Evolutionary conservation across 2,797 vertebrate species (phyloP), one percentile per base, ranked within the genome.

Genomic region (Cirrhinus molitorella): DNA sequence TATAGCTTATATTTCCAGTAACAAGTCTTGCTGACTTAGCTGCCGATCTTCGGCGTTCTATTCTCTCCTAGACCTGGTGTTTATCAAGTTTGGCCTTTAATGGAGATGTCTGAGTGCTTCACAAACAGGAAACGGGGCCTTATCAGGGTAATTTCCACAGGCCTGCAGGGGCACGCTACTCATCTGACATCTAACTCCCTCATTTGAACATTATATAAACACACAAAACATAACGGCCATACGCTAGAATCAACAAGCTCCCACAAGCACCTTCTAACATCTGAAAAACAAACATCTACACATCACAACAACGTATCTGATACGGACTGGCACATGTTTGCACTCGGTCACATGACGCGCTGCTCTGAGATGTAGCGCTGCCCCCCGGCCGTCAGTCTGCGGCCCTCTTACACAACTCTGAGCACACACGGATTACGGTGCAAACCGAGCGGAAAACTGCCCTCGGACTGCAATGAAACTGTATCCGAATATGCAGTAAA

Each of bases 121-220:
- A 75, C 65, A 83, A 83, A 83, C 81, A 83, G 81, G 81, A 83
- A 83, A 77, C 28, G 10, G 43, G 65, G 51, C 53, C 73, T 83
- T 83, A 77, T 83, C 72, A 21, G 63, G 65, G 79, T 82, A 53
- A 74, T 81, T 86, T 84, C n/a, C 74, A 84, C 28, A 59, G 53
- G 73, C 61, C 49, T 81, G 75, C 37, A 7, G 40, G 40, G 67
- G 76, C 61, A 85, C 5, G 45, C 66, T 79, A 14, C 49, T 67
- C 55, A 40, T 66, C 49, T 80, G 84, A 87, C 89, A 91, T 92
- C 89, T 88, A 90, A 79, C 91, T 89, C 86, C 89, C 75, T 81
- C 78, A 88, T 65, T 67, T 43, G 49, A 75, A n/a, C 43, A 71
- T 79, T 66, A 73, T 23, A 66, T 83, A 81, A 82, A 83, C 80